Conservation (phyloP, 2,797 vertebrate species). For the Gymnocypris eckloni region DNA sequence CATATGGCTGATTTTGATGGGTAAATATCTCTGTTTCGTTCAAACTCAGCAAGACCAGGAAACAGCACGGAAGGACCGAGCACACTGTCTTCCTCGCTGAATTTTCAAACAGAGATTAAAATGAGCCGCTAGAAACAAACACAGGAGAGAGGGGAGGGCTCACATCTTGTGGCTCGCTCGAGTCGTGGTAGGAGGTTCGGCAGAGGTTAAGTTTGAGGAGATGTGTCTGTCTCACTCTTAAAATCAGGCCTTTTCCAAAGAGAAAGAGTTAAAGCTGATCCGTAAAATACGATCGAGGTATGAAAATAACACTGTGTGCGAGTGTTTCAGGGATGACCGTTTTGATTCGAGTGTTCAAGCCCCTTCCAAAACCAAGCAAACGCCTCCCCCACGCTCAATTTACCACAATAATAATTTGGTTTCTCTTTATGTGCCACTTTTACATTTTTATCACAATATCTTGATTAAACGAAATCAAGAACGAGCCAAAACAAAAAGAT, state of each 20-base stretch:
- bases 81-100: conserved; percentile 52
- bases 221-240: conserved; percentile 59
- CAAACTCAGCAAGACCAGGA: conserved; percentile 35
- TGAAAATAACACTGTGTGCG: conserved; percentile 70
- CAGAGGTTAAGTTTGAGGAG: conserved; percentile 34
- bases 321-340: conserved; percentile 67
- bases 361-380: conserved; percentile 56
- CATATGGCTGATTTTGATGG: conserved; percentile 32
- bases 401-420: conserved; percentile 72
- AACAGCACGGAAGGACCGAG: conserved; percentile 31
- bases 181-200: conserved; percentile 44
- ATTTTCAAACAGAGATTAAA: conserved; percentile 32
- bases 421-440: conserved; percentile 71
- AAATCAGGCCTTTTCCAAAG: conserved; percentile 66
- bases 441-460: conserved; percentile 68
- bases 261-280: conserved; percentile 76
- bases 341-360: conserved; percentile 61
- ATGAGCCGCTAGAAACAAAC: conserved; percentile 49
- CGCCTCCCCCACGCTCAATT: conserved; percentile 64
- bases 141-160: conserved; percentile 48
- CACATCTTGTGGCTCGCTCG: conserved; percentile 38
- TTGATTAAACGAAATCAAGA: conserved; percentile 63
- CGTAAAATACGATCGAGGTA: conserved; percentile 77
- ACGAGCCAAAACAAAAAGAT: conserved; percentile 57
- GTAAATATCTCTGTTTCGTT: conserved; percentile 15